Percentiles rank a stretch among this genome's conserved stretches.
These are phyloP conservation scores for Laothoe populi DNA, from an alignment of 2,888 invertebrate species.

Conservation along the genomic window DNA sequence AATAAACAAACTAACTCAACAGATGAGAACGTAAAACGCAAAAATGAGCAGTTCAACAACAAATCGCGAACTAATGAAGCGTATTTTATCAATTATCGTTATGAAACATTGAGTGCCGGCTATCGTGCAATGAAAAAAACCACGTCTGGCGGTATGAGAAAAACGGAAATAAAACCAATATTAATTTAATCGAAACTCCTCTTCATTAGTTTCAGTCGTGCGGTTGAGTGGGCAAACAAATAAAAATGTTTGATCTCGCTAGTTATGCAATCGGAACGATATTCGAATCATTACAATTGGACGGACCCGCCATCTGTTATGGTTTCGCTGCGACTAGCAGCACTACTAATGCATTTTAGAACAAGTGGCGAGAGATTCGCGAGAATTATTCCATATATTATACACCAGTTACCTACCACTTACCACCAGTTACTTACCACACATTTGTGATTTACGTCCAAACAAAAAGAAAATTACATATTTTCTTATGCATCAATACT, in stretches of 20 bases:
- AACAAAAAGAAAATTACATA: neutral
- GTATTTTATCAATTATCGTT: slow-evolving; percentile 66
- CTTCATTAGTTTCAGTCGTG: slow-evolving; percentile 80
- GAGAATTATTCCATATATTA: slow-evolving; percentile 32
- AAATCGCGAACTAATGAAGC: slow-evolving; percentile 64
- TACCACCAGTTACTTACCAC: slow-evolving; percentile 35
- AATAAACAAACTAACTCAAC: slow-evolving; percentile 1
- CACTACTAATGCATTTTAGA: slow-evolving; percentile 46
- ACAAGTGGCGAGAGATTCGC: slow-evolving; percentile 29
- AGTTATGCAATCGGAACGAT: slow-evolving; percentile 71
- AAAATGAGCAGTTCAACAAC: slow-evolving; percentile 47
- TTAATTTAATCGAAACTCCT: slow-evolving; percentile 80
- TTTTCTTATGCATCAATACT: neutral
- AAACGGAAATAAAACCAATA: slow-evolving; percentile 71
- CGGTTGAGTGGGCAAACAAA: slow-evolving; percentile 79
- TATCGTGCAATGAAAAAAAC: slow-evolving; percentile 54
- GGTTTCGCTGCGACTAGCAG: slow-evolving; percentile 42
- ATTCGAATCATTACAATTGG: slow-evolving; percentile 73
- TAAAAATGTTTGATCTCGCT: slow-evolving; percentile 81
- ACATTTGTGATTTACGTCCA: slow-evolving; percentile 1
- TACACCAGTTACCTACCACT: slow-evolving; percentile 35
- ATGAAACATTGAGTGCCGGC: slow-evolving; percentile 53
- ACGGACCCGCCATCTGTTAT: slow-evolving; percentile 53
- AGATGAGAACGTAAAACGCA: slow-evolving; percentile 23
- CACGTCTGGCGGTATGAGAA: slow-evolving; percentile 56